phyloP scores from a whole-genome alignment of 2,797 vertebrate species.

The Brachyalestes nurse region DNA sequence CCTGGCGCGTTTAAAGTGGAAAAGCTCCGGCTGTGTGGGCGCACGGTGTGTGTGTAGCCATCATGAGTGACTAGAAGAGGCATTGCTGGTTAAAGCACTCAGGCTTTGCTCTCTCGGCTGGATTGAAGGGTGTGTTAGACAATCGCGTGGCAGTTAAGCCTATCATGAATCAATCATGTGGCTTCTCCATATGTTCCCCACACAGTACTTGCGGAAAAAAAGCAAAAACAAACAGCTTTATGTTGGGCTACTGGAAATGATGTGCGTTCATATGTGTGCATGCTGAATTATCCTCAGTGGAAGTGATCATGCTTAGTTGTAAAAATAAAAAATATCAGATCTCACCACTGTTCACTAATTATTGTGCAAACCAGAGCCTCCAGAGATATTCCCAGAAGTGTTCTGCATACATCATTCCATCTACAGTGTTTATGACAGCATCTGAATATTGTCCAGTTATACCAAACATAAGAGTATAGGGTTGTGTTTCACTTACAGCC shows the following conservation, averaged over 20 bases:
- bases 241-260: no score
- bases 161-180: not conserved
- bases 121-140: conserved; percentile 1
- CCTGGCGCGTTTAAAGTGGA: conserved; percentile 1
- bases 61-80: conserved; percentile 15
- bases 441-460: not conserved
- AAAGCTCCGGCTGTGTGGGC: not conserved
- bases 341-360: not conserved
- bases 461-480: not conserved
- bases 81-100: not conserved
- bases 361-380: not conserved
- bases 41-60: not conserved
- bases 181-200: not conserved
- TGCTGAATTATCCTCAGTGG: not conserved
- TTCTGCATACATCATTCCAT: not conserved
- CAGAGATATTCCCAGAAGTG: not conserved
- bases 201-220: not conserved
- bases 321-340: not conserved
- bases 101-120: conserved; percentile 11
- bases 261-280: not conserved
- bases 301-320: not conserved
- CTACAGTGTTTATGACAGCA: not conserved
- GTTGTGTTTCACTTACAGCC: not conserved
- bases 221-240: not conserved
- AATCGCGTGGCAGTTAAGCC: conserved; percentile 16